Base-by-base conservation (phyloP, 2,113 vertebrate species). In the Menidia beryllina region DNA sequence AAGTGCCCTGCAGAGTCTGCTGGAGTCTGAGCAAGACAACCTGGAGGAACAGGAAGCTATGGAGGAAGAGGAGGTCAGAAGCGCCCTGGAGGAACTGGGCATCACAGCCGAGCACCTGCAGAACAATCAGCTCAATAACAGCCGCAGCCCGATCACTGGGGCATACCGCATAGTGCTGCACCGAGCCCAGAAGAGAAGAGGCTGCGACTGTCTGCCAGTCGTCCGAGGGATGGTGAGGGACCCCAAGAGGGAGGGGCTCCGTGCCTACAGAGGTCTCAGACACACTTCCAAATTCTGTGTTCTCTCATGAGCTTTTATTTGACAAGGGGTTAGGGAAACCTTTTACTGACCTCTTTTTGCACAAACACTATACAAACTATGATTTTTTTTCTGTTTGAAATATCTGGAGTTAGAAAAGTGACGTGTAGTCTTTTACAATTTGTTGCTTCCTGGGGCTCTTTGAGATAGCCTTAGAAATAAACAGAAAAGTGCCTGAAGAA, bases 211-310 rank as follows among this genome's bases (percentile, higher is more conserved):
- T 1, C 85, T 85, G 26, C 97, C 96, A 0, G 70, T 95, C 7
- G 85, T 95, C 82, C 91, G 89, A 7, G 91, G 95, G 0, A 92
- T 96, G 73, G 94, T 94, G 45, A 93, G 91, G 61, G 92, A 96
- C 76, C 69, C 86, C 0, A 95, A 88, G 77, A 93, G 92, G 20
- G 94, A 94, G 52, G 88, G 92, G 24, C 90, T 93, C 7, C 77
- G 80, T 19, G 88, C 94, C 52, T 95, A 93, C 71, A 90, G 84
- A n/a, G 91, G 94, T 69, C 88, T 96, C 79, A 91, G 94, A 61
- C 95, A 96, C 81, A 95, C 96, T 21, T 99, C 97, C 55, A 98
- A 96, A 87, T 82, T 99, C 10, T 99, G 97, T 52, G 93, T 94
- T 7, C 91, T 98, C 86, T 94, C 96, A 81, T 98, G 90, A 93